Conservation (phyloP, 2,113 vertebrate species). For the Malurus alboscapulatus region DNA sequence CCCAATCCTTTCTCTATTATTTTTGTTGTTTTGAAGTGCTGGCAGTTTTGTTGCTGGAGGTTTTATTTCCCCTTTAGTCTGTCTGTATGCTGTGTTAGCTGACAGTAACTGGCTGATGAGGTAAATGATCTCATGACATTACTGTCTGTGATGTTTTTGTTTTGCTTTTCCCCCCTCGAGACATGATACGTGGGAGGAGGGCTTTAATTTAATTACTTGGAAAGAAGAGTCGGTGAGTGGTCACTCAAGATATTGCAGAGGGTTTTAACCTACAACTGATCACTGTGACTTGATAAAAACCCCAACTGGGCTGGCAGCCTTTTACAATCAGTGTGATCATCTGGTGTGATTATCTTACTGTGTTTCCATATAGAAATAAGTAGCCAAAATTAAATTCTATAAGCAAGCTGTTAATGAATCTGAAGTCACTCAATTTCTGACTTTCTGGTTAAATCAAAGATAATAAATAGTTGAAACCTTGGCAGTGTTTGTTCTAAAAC, state of each 20-base stretch:
- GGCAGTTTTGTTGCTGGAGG: background rate
- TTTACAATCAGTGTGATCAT: slow-evolving; percentile 14
- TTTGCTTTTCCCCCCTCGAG: background rate
- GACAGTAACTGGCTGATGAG: background rate
- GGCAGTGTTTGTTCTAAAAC: background rate
- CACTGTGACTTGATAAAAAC: background rate
- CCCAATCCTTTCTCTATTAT: background rate
- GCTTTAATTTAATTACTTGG: slow-evolving; percentile 28
- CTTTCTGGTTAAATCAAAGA: slow-evolving; percentile 29
- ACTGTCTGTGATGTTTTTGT: background rate
- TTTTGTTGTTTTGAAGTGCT: background rate
- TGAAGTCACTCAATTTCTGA: slow-evolving; percentile 40
- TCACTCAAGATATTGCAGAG: slow-evolving; percentile 1
- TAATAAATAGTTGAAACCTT: slow-evolving; percentile 28
- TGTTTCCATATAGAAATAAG: slow-evolving; percentile 33
- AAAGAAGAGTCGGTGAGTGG: background rate
- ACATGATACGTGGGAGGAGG: background rate
- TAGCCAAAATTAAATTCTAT: slow-evolving; percentile 33
- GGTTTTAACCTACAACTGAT: background rate
- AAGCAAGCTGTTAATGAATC: slow-evolving; percentile 40
- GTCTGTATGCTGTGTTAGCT: background rate
- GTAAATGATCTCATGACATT: background rate
- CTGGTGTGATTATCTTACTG: slow-evolving; percentile 39
- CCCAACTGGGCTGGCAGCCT: background rate
- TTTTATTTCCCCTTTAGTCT: background rate